Evolutionary conservation across 2,797 vertebrate genomes (phyloP).

Genomic region (Cyclopterus lumpus): DNA sequence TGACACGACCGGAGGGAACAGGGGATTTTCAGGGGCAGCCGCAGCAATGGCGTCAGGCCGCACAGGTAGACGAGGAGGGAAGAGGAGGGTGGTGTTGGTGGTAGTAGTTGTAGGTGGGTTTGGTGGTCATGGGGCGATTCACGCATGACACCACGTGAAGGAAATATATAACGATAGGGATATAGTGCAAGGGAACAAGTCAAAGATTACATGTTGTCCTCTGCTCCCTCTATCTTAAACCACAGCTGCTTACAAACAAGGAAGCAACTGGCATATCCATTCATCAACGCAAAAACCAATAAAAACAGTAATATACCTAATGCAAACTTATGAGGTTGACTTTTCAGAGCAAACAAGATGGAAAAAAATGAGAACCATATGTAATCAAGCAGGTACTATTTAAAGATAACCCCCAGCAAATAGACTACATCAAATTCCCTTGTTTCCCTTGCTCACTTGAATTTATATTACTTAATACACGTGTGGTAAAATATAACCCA

Average conservation of each 20-base stretch:
- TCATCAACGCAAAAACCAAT: conserved; percentile 80
- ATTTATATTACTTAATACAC: conserved; percentile 30
- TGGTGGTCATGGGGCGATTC: conserved; percentile 91
- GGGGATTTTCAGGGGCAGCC: conserved; percentile 77
- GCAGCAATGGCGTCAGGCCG: conserved; percentile 80
- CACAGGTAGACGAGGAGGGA: conserved; percentile 82
- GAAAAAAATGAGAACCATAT: conserved; percentile 59
- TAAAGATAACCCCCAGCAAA: conserved; percentile 27
- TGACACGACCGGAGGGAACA: conserved; percentile 80
- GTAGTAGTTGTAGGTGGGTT: conserved; percentile 85
- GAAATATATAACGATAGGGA: conserved; percentile 99
- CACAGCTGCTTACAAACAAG: conserved; percentile 85
- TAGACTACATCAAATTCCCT: background rate
- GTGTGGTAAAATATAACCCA: conserved; percentile 42
- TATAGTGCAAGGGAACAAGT: conserved; percentile 98
- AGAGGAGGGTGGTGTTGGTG: conserved; percentile 76
- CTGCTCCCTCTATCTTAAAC: conserved; percentile 82
- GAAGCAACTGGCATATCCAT: conserved; percentile 85
- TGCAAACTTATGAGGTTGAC: conserved; percentile 54
- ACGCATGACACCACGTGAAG: conserved; percentile 92
- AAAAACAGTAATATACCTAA: conserved; percentile 65
- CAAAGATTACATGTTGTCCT: conserved; percentile 90
- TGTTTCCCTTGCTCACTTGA: conserved; percentile 30
- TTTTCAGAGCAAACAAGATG: conserved; percentile 56
- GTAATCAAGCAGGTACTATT: conserved; percentile 49